Evolutionary conservation across 1,140 invertebrate species (phyloP), one percentile per base, ranked within the genome.

Genomic region (Cydia strobilella): DNA sequence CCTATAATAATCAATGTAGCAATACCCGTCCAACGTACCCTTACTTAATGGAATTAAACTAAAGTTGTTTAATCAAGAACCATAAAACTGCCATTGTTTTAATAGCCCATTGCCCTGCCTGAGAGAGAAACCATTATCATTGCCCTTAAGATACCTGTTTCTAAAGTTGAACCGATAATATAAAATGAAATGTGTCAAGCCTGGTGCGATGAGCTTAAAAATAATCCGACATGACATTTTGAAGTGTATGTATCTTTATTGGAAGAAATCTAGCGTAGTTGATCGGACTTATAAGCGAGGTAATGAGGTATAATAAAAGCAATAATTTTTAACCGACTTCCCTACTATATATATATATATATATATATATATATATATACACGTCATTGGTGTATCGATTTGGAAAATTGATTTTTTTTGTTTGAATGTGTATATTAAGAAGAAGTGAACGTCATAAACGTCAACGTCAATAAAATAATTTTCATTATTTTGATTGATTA

Each of bases 51-150:
- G 65, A 35, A 69, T 69, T 39, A 35, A 69, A 42, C 10, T 69
- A 1, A 35, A 65, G 18, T 15, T n/a, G 13, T 69, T 35, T 69
- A 39, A 69, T 42, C 65, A 42, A 7, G 31, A 69, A 42, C 23
- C 65, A 69, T 69, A 69, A 69, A 39, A 35, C 65, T 69, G 31
- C 65, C 65, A 39, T 69, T 69, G 25, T 69, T 69, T 69, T 42
- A 69, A 69, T 69, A 69, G 65, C 12, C 59, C 51, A 59, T 20
- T 23, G 54, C 9, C 54, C 20, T 18, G 51, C 51, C 20, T 10
- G 42, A 45, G 10, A 35, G 31, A 18, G 65, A 69, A 69, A 35
- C 31, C 31, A 39, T 35, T 69, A 69, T 69, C n/a, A 13, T 18
- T 69, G 65, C 27, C 54, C 54, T 23, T n/a, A 51, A 51, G 48